Evolutionary conservation across 2,888 invertebrate genomes (phyloP).

Genomic region (Apamea epomidion): DNA sequence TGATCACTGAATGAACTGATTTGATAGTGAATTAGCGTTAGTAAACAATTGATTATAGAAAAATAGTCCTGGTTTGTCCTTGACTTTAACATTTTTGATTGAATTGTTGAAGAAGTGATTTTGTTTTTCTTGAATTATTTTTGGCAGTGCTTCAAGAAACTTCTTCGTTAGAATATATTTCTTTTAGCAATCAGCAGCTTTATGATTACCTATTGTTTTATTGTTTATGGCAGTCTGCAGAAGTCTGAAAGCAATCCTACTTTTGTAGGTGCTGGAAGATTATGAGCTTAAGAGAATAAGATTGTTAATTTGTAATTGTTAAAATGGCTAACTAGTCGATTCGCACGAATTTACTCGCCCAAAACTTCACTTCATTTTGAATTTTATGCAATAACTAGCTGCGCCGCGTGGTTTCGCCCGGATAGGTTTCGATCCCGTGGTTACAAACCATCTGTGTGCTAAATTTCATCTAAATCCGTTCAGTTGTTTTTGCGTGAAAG

Average conservation of each 20-base stretch:
- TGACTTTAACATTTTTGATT: neutral
- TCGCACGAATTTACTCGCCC: no score
- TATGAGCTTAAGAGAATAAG: neutral
- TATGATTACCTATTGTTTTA: neutral
- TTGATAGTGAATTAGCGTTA: neutral
- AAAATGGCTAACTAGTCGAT: neutral
- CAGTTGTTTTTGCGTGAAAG: no score
- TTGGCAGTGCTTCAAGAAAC: neutral
- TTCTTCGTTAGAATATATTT: neutral
- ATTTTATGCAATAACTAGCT: no score
- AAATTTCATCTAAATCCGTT: no score
- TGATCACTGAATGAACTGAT: slow-evolving; percentile 6
- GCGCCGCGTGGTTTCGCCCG: no score
- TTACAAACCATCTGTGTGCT: no score
- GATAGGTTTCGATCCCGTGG: no score
- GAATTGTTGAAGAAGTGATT: neutral
- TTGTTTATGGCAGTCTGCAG: no score
- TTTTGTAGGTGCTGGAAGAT: neutral
- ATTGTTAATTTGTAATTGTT: neutral
- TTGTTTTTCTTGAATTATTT: slow-evolving; percentile 10
- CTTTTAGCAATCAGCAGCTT: neutral
- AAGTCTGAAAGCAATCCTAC: neutral
- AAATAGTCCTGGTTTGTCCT: neutral
- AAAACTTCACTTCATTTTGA: no score
- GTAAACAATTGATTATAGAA: slow-evolving; percentile 32